Evolutionary conservation across 2,113 vertebrate genomes (phyloP), one percentile per base, ranked within the genome.

Genomic region (Herpailurus yagouaroundi): DNA sequence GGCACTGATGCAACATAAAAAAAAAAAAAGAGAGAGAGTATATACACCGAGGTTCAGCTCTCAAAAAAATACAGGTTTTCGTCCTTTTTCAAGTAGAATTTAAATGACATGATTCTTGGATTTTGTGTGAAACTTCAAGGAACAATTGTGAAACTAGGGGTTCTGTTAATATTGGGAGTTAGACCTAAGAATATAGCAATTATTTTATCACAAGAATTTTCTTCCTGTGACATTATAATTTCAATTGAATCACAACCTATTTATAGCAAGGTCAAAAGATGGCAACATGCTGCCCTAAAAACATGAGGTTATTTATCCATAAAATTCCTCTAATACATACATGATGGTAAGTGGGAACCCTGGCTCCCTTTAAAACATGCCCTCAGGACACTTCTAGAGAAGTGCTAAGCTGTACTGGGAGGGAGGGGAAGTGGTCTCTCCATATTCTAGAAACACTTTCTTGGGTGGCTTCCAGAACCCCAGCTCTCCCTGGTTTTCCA

Each of bases 201-300:
- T 12, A 77, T 79, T 89, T 84, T 77, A 77, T n/a, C 38, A 52
- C 5, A 80, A 31, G 23, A 80, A 21, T 38, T 25, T 80, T 81
- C 66, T 74, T 41, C 45, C 55, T 68, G 45, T 81, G 90, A 89
- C 45, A 27, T 81, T 77, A 94, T 7, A 85, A 52, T 96, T 74
- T 80, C 64, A 64, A 57, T 1, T 27, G 41, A 88, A 68, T 33
- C 45, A 71, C 13, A 68, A 73, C 3, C 27, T 63, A 92, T 48
- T 55, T 88, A 63, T 45, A 88, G 48, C 69, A 96, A 96, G n/a
- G 27, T 36, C 5, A 89, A 36, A 48, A 85, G 77, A 27, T 0
- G 38, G 55, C 50, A 81, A 57, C 45, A 41, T 1, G 33, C 2
- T 13, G 3, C 29, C 73, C 23, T 87, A 27, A 29, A 60, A 77